Base-by-base conservation (phyloP, 2,113 vertebrate species). In the Callorhinus ursinus region DNA sequence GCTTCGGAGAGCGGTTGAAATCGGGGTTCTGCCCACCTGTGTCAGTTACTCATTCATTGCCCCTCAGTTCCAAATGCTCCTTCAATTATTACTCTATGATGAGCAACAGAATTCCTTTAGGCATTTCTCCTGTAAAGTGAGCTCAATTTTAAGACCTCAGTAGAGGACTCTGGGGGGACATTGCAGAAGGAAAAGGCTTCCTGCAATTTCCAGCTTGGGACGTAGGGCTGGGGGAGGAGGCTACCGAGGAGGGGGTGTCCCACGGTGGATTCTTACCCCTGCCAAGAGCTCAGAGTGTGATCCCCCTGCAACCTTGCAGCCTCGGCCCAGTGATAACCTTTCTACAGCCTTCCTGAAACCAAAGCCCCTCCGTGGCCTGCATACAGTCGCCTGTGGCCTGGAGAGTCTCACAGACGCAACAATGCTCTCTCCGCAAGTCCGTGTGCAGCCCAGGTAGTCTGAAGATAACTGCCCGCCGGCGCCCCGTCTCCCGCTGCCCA, bases 141-240 rank as follows among this genome's bases (percentile, higher is more conserved):
- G 31, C 71, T 13, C 6, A n/a, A 33, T 24, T 67, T 61, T 63
- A 57, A 89, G 46, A 42, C 79, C 49, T 93, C 71, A 26, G 55
- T 7, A 84, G 67, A 71, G 55, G 39, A n/a, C 12, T 0, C 65
- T 46, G 26, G 31, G 57, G 57, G 51, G 21, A 42, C 31, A 22
- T 3, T 26, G n/a, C 13, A 24, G 26, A 59, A 63, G 19, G 76
- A 33, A 57, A 69, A 77, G 42, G 5, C 53, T 86, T 77, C 59
- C 53, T 49, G 71, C 53, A 33, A 12, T 55, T 63, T 46, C 53
- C 79, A 63, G 10, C 31, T 19, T 49, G 1, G 16, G 74, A n/a
- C 1, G 0, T 8, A 33, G n/a, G 36, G 0, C 22, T 63, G 33
- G 16, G 4, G 16, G 18, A 33, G 18, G 33, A 19, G 7, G 7